Base-by-base conservation (phyloP, 2,113 vertebrate genomes). In the Rallus limicola region DNA sequence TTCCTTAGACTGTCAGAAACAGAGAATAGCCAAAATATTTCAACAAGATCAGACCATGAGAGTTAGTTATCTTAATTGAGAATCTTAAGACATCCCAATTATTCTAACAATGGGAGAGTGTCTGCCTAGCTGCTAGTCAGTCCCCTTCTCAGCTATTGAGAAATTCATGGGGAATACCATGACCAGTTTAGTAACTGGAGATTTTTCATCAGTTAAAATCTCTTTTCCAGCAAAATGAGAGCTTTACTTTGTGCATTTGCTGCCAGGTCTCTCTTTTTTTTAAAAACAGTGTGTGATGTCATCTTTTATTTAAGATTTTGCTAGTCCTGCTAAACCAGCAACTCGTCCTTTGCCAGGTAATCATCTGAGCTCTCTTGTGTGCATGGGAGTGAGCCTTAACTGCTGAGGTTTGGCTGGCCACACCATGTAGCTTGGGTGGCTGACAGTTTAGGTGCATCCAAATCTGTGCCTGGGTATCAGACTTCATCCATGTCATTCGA, bases 81-180 rank as follows among this genome's bases (percentile, higher is more conserved):
- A 67, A 67, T 83, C 88, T 86, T 80, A 70, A 93, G 72, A 75
- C 72, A 82, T 93, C 74, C 71, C 88, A 82, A 79, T 83, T 96
- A 87, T 78, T 79, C 58, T 78, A 90, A 82, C 88, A 82, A 82
- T 69, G 48, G n/a, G 34, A 94, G 89, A 94, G 38, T 60, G 81
- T 63, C 90, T 82, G 79, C 65, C 63, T 87, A 82, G 76, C 67
- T 91, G 88, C 71, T 88, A 83, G 70, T 76, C 53, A 60, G 65
- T 67, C 80, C 50, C 46, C 60, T 82, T 75, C 72, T 60, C 63
- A 48, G 34, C 70, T 62, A 72, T 9, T 95, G 90, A 81, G 80
- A 72, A 95, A 92, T 81, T 92, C 25, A 25, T 75, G 71, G 72
- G 36, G 44, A 92, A 56, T 92, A 31, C 63, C 44, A 38, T 68